Base-by-base conservation (phyloP, 2,797 vertebrate genomes). In the Cynodonichthys magdalenae region DNA sequence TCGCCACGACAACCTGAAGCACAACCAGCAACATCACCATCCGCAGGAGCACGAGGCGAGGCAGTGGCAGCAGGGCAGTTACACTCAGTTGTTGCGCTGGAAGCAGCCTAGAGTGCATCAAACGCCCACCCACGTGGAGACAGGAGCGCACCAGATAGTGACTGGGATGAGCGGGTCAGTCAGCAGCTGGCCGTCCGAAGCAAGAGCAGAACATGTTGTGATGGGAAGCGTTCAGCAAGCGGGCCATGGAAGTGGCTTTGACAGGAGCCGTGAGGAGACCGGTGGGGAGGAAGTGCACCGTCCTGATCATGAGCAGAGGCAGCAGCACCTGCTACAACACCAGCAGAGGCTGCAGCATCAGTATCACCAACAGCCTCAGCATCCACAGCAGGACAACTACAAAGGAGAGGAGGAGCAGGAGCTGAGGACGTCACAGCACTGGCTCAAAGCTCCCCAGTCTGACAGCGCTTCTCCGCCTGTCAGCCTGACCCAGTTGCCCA, bases 1-100 rank as follows among this genome's bases (percentile, higher is more conserved):
- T 65, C 91, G 92, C 50, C 84, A 91, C 1, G 91, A 93, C 0
- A 88, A 90, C 74, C 86, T 91, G 14, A 93, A 93, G 77, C 85
- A 89, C 80, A 92, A 93, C 82, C 92, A 92, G 76, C 89, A 86
- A 53, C 83, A 54, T 55, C 57, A 71, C 52, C 57, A 18, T 10
- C 15, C 75, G 0, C 86, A 92, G 45, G 87, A 91, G 59, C 84
- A 71, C 0, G 88, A 90, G 49, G 66, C 67, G 2, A 64, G 77
- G 55, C 90, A 85, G 73, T 88, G 84, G 90, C 90, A 87, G 68
- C 89, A 82, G 60, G 85, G 89, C 17, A 75, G 74, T 56, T 87
- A 90, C 82, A 89, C 90, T 41, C 89, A 89, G 19, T 69, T 87
- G 63, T 72, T 89, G 53, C 88, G 75, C 76, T 88, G 81, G 86